phyloP scores from a whole-genome alignment of 2,797 vertebrate species.

The Myripristis jacobus region DNA sequence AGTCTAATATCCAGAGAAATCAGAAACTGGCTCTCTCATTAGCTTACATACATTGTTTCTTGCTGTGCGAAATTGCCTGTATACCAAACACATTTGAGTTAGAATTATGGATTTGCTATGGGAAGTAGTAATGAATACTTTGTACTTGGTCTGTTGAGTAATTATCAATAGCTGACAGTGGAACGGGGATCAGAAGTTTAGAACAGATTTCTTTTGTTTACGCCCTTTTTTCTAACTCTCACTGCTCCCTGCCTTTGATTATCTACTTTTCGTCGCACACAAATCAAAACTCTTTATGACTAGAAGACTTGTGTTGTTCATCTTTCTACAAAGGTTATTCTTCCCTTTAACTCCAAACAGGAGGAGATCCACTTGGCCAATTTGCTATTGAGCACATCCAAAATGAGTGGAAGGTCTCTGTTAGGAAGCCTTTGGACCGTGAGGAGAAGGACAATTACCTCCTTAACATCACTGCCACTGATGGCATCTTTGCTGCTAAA shows the following conservation, averaged over 20 bases:
- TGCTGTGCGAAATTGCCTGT: slow-evolving; percentile 28
- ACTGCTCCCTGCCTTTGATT: slow-evolving; percentile 3
- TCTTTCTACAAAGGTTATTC: slow-evolving; percentile 48
- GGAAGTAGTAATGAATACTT: slow-evolving; percentile 20
- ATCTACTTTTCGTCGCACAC: background rate
- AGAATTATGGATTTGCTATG: slow-evolving; percentile 33
- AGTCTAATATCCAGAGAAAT: slow-evolving; percentile 61
- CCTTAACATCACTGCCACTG: slow-evolving; percentile 96
- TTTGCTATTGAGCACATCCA: slow-evolving; percentile 94
- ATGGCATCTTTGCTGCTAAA: slow-evolving; percentile 93
- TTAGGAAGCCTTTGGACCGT: slow-evolving; percentile 93
- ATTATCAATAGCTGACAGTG: slow-evolving; percentile 21
- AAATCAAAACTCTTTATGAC: background rate
- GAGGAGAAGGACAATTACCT: slow-evolving; percentile 96
- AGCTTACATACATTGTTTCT: slow-evolving; percentile 16
- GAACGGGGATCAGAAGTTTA: slow-evolving; percentile 12
- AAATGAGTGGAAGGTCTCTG: slow-evolving; percentile 98
- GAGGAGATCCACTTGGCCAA: slow-evolving; percentile 94
- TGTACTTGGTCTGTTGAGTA: slow-evolving; percentile 6
- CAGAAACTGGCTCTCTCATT: slow-evolving; percentile 33
- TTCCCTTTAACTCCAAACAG: slow-evolving; percentile 78
- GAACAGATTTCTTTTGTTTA: background rate
- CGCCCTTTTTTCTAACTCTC: slow-evolving; percentile 18
- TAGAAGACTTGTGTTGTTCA: slow-evolving; percentile 23
- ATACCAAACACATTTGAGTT: slow-evolving; percentile 35